These are phyloP conservation scores for Troides aeacus DNA, from an alignment of 2,888 invertebrate species.

Conservation along the genomic window DNA sequence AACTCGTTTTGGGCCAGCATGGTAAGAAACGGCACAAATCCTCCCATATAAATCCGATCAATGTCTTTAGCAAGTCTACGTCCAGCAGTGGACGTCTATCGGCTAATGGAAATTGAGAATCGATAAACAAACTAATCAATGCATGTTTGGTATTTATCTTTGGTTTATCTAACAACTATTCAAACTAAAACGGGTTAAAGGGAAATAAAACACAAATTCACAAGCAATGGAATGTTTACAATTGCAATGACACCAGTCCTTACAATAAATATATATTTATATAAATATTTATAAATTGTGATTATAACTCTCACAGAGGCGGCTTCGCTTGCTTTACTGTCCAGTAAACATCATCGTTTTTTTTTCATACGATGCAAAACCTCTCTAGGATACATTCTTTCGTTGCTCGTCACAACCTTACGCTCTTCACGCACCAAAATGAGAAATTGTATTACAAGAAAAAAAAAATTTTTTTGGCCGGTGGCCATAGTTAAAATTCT, in stretches of 20 bases:
- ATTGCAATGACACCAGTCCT: slow-evolving; percentile 67
- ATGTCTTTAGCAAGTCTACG: too few species aligned
- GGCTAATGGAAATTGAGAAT: too few species aligned
- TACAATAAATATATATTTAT: slow-evolving; percentile 45
- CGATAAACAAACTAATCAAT: background rate
- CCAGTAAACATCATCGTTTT: slow-evolving; percentile 51
- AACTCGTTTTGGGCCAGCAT: too few species aligned
- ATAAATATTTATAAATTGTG: slow-evolving; percentile 48
- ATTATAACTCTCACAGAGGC: slow-evolving; percentile 52
- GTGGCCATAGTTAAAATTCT: too few species aligned
- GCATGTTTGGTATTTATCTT: background rate
- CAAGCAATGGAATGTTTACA: slow-evolving; percentile 79
- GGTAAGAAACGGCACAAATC: too few species aligned
- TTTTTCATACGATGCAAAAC: slow-evolving; percentile 36
- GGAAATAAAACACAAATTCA: slow-evolving; percentile 63
- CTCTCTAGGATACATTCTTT: slow-evolving; percentile 44
- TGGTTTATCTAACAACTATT: background rate
- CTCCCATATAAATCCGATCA: too few species aligned
- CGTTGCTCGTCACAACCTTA: slow-evolving; percentile 40
- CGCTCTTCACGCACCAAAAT: slow-evolving; percentile 26
- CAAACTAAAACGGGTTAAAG: background rate
- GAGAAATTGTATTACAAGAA: background rate
- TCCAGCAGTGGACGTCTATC: too few species aligned
- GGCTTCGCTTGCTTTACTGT: slow-evolving; percentile 48
- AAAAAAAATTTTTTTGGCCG: too few species aligned